Conservation (phyloP, 2,113 vertebrate species). For the Phodopus roborovskii region DNA sequence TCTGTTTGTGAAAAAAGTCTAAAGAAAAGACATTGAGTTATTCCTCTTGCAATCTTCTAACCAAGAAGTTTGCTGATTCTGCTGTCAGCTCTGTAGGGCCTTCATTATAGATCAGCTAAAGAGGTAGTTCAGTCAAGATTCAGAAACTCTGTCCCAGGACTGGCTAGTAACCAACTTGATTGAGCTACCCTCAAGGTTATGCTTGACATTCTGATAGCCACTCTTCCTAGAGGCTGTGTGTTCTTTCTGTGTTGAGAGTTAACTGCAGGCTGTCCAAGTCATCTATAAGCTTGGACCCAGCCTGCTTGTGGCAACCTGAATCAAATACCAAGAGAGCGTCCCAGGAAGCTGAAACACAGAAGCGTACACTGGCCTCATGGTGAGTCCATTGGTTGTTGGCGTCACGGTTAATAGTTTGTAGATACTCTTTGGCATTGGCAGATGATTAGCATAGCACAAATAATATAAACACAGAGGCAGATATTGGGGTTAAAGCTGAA, state of each 20-base stretch:
- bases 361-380: background rate
- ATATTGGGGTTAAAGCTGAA: too few species aligned
- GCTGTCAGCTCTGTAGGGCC: background rate
- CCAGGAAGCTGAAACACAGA: background rate
- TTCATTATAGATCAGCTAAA: background rate
- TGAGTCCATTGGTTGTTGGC: background rate
- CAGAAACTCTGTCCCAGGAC: background rate
- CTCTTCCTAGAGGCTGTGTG: background rate
- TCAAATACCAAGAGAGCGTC: background rate
- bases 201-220: background rate
- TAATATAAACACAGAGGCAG: too few species aligned
- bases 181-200: background rate
- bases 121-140: background rate
- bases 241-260: background rate
- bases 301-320: background rate
- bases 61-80: conserved; percentile 5
- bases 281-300: background rate
- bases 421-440: conserved; percentile 20
- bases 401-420: conserved; percentile 6
- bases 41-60: background rate
- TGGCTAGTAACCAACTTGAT: background rate
- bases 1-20: conserved; percentile 34
- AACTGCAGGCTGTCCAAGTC: background rate
- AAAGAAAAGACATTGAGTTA: conserved; percentile 31
- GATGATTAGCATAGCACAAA: background rate